phyloP scores from a whole-genome alignment of 1,140 invertebrate species.

The Orchestia grillus region DNA sequence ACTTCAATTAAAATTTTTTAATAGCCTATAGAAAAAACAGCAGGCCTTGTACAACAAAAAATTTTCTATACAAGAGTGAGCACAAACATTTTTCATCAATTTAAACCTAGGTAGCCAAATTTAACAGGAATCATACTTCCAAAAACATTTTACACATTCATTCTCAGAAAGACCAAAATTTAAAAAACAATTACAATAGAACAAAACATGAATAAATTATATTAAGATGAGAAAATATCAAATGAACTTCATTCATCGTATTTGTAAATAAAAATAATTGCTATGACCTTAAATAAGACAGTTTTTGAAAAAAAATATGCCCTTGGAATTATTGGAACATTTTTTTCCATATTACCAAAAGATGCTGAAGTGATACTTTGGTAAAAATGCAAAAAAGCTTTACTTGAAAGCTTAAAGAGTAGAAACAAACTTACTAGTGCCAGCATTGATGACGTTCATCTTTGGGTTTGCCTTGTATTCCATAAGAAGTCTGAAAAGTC shows the following conservation, averaged over 20 bases:
- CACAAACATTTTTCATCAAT: background rate
- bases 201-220: background rate
- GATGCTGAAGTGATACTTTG: background rate
- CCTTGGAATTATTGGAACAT: background rate
- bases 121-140: background rate
- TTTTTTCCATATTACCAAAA: background rate
- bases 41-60: background rate
- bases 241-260: background rate
- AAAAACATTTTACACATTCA: background rate
- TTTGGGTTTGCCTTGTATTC: conserved; percentile 66
- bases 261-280: background rate
- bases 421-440: conserved; percentile 24
- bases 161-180: background rate
- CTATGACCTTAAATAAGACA: background rate
- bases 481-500: conserved; percentile 63
- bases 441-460: conserved; percentile 60
- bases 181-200: background rate
- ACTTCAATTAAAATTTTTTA: background rate
- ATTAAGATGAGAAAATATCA: background rate
- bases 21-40: too few relatives aligned
- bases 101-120: background rate
- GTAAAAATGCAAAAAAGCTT: background rate
- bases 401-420: background rate
- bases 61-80: background rate
- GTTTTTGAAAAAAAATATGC: background rate